These are phyloP conservation scores for Amniataba percoides DNA, from an alignment of 2,797 vertebrate genomes.

Conservation along the genomic window DNA sequence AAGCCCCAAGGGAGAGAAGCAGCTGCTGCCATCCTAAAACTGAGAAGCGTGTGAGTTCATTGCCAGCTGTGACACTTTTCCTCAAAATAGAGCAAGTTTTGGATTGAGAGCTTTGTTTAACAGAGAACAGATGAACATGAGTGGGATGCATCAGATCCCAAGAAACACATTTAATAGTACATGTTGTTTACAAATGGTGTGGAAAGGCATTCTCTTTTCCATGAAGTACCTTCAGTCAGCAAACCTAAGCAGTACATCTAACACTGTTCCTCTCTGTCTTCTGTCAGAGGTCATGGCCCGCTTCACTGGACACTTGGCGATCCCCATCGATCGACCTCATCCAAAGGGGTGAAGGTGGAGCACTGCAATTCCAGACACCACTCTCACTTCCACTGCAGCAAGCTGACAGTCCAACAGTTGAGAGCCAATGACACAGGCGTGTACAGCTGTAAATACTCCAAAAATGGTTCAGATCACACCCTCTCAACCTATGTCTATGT, in stretches of 20 bases:
- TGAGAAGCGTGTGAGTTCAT: conserved; percentile 35
- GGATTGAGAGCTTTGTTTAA: conserved; percentile 10
- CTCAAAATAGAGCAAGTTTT: conserved; percentile 56
- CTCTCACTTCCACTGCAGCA: conserved; percentile 81
- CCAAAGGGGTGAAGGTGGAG: conserved; percentile 70
- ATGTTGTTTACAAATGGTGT: neutral
- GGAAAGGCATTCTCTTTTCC: neutral
- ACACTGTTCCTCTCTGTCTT: conserved; percentile 27
- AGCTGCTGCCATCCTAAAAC: conserved; percentile 44
- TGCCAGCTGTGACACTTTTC: conserved; percentile 61
- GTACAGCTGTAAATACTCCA: conserved; percentile 83
- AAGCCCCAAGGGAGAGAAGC: conserved; percentile 48
- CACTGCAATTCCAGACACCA: conserved; percentile 64
- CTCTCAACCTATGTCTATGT: conserved; percentile 88
- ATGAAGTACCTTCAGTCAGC: neutral
- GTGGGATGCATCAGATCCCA: conserved; percentile 8
- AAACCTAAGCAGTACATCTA: conserved; percentile 12
- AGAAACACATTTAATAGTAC: neutral
- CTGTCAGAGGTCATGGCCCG: conserved; percentile 82
- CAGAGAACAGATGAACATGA: neutral
- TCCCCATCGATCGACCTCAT: conserved; percentile 44
- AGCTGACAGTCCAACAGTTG: conserved; percentile 80
- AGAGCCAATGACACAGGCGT: conserved; percentile 85
- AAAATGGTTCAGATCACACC: conserved; percentile 38
- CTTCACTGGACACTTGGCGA: conserved; percentile 84